Conservation (phyloP, 2,888 invertebrate species). For the Eristalinus sepulchralis region DNA sequence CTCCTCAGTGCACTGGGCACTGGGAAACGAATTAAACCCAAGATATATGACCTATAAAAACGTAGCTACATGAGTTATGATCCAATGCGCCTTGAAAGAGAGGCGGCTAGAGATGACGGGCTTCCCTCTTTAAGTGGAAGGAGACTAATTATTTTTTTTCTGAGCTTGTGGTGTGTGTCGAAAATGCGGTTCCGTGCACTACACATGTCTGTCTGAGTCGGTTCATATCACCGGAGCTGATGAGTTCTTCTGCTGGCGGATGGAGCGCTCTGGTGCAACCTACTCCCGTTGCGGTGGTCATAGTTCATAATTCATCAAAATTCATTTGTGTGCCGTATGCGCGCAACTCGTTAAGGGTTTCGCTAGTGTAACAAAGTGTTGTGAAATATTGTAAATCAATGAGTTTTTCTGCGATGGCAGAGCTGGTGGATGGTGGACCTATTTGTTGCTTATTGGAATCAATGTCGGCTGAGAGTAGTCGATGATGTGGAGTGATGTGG, state of each 20-base stretch:
- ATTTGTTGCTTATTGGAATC: slow-evolving; percentile 28
- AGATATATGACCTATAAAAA: slow-evolving; percentile 70
- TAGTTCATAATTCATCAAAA: slow-evolving; percentile 57
- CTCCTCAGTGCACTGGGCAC: not conserved
- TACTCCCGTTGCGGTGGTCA: slow-evolving; percentile 43
- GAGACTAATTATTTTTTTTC: slow-evolving; percentile 60
- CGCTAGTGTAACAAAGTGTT: slow-evolving; percentile 56
- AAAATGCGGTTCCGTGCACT: slow-evolving; percentile 46
- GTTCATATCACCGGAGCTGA: slow-evolving; percentile 21
- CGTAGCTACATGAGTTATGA: slow-evolving; percentile 65
- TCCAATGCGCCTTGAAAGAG: slow-evolving; percentile 33
- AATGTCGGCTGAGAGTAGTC: not conserved
- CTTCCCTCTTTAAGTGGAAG: slow-evolving; percentile 33
- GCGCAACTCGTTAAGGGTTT: slow-evolving; percentile 53
- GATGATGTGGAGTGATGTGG: not conserved
- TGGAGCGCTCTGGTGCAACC: slow-evolving; percentile 15
- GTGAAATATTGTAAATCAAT: slow-evolving; percentile 53
- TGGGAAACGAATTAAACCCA: slow-evolving; percentile 59
- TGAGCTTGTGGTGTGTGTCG: slow-evolving; percentile 14
- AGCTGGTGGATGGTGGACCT: not conserved
- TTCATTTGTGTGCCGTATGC: slow-evolving; percentile 45
- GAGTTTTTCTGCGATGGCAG: not conserved
- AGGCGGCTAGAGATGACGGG: slow-evolving; percentile 6
- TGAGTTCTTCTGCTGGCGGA: slow-evolving; percentile 10
- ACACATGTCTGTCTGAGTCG: slow-evolving; percentile 13